phyloP scores from a whole-genome alignment of 1,140 invertebrate species.

The Pseudomyrmex cubaensis region DNA sequence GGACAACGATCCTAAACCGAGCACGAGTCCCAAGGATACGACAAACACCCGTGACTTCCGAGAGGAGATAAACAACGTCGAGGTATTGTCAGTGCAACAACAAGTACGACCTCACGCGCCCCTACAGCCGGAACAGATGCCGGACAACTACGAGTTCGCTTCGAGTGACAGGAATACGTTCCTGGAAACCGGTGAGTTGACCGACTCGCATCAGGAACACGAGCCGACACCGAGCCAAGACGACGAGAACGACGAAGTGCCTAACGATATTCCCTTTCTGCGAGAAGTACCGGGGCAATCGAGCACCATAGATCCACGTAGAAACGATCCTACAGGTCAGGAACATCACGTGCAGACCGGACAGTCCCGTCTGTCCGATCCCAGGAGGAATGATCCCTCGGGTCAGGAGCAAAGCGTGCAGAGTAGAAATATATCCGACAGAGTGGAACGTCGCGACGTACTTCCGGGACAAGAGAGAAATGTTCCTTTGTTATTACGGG shows the following conservation, averaged over 20 bases:
- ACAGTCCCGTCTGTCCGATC: slow-evolving; percentile 71
- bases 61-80: slow-evolving; percentile 78
- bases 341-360: slow-evolving; percentile 79
- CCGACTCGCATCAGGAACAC: slow-evolving; percentile 83
- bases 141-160: slow-evolving; percentile 84
- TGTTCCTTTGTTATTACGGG: slow-evolving; percentile 63
- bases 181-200: slow-evolving; percentile 83
- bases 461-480: slow-evolving; percentile 82
- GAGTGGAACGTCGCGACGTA: slow-evolving; percentile 80
- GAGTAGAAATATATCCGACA: slow-evolving; percentile 73
- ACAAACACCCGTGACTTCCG: slow-evolving; percentile 71
- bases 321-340: slow-evolving; percentile 83
- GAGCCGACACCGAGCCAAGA: slow-evolving; percentile 80
- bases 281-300: slow-evolving; percentile 84
- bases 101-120: slow-evolving; percentile 67
- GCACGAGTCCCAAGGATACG: slow-evolving; percentile 68
- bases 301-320: slow-evolving; percentile 79
- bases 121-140: slow-evolving; percentile 74
- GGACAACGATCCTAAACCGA: slow-evolving; percentile 79
- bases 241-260: slow-evolving; percentile 84
- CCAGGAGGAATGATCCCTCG: slow-evolving; percentile 81
- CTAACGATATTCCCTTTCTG: slow-evolving; percentile 83
- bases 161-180: slow-evolving; percentile 84
- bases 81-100: slow-evolving; percentile 72
- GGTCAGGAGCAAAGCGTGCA: slow-evolving; percentile 79